phyloP scores from a whole-genome alignment of 2,797 vertebrate species.

The Gymnoscopelus microlampas region DNA sequence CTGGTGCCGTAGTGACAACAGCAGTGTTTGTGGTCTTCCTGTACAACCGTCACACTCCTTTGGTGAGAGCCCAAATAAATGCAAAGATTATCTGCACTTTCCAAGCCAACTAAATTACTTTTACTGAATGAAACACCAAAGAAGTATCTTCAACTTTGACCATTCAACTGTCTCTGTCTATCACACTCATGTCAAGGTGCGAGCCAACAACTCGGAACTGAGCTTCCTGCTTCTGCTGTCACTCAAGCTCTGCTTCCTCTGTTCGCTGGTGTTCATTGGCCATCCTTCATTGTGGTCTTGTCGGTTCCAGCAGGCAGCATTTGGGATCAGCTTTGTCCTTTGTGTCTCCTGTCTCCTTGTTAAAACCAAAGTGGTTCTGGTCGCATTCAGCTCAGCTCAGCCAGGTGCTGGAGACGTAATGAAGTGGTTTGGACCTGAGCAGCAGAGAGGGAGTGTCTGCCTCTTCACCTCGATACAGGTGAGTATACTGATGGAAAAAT shows the following conservation, averaged over 20 bases:
- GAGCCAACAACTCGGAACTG: constrained; percentile 80
- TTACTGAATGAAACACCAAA: too few species aligned
- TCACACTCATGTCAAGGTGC: constrained; percentile 50
- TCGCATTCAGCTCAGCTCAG: constrained; percentile 70
- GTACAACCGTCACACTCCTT: constrained; percentile 72
- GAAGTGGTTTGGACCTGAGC: constrained; percentile 71
- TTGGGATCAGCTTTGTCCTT: constrained; percentile 63
- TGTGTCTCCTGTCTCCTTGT: constrained; percentile 66
- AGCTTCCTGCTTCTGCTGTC: constrained; percentile 78
- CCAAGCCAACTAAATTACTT: background rate
- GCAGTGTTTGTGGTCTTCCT: constrained; percentile 77
- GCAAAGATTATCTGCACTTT: background rate
- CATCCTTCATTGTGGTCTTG: constrained; percentile 66
- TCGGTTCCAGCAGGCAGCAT: constrained; percentile 53
- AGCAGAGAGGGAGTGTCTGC: constrained; percentile 59
- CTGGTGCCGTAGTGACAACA: constrained; percentile 65
- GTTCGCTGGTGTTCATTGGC: constrained; percentile 76
- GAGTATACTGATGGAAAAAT: background rate
- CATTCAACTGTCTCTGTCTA: background rate
- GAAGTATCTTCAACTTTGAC: constrained; percentile 39
- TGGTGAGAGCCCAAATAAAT: constrained; percentile 63
- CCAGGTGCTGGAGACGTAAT: constrained; percentile 59
- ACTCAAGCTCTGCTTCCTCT: constrained; percentile 78
- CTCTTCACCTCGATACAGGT: constrained; percentile 75
- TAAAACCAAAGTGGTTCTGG: constrained; percentile 67